Conservation (phyloP, 1,140 invertebrate genomes). For the Anastrepha ludens region DNA sequence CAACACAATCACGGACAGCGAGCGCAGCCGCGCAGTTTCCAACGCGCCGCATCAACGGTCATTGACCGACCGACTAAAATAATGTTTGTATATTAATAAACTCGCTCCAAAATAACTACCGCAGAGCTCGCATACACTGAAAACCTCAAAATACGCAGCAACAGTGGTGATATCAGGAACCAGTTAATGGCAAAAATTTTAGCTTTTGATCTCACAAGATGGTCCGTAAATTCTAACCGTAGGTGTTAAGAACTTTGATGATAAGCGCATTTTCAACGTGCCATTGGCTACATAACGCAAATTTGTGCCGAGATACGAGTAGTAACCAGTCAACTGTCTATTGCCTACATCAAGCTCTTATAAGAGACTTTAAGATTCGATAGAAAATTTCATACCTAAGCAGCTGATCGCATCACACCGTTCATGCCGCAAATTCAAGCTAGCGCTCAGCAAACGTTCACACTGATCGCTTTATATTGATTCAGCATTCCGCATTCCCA, state of each 20-base stretch:
- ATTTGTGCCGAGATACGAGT: too few species aligned
- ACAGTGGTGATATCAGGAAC: neutral
- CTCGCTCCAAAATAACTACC: constrained; percentile 14
- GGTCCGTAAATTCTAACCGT: too few species aligned
- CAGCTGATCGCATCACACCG: neutral
- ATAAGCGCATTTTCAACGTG: too few species aligned
- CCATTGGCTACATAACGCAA: too few species aligned
- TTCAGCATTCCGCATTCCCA: neutral
- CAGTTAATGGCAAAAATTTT: neutral
- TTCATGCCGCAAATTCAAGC: neutral
- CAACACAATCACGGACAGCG: neutral
- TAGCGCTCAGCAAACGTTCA: neutral
- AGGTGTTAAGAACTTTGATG: too few species aligned
- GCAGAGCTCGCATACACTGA: neutral
- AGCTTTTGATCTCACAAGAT: too few species aligned
- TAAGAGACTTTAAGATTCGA: too few species aligned
- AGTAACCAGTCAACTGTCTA: too few species aligned
- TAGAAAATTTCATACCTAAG: too few species aligned
- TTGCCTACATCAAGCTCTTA: too few species aligned
- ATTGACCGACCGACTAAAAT: constrained; percentile 73
- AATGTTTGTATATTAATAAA: constrained; percentile 2
- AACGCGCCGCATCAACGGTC: constrained; percentile 61
- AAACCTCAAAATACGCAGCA: neutral
- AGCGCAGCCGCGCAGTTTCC: neutral
- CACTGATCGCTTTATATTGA: neutral